A percentile compares a stretch with the other conserved stretches of the same genome.
Conservation (phyloP, 2,113 vertebrate genomes). For the Scopus umbretta region DNA sequence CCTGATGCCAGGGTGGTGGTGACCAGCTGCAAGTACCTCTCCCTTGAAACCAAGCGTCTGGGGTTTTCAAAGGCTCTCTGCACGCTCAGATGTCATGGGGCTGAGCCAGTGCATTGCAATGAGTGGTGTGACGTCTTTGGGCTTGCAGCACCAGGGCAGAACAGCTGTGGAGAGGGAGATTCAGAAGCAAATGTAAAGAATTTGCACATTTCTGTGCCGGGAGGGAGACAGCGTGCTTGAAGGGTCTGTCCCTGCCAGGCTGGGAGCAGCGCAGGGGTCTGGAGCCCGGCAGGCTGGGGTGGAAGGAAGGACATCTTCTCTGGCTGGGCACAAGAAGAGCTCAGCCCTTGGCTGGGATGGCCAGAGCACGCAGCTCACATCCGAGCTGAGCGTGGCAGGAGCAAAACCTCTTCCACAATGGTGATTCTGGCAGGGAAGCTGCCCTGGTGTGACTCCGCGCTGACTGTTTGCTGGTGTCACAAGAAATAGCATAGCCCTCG, state of each 20-base stretch:
- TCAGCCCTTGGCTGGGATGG: background rate
- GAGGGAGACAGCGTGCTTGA: background rate
- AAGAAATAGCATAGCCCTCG: background rate
- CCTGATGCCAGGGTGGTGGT: background rate
- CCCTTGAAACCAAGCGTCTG: background rate
- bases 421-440: background rate
- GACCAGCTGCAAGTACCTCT: background rate
- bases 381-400: background rate
- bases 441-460: background rate
- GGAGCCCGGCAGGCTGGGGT: background rate
- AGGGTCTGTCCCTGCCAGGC: background rate
- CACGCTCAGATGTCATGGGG: accelerated
- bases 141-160: background rate
- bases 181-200: background rate
- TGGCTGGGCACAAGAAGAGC: background rate
- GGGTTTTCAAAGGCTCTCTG: background rate
- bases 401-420: background rate
- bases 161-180: accelerated
- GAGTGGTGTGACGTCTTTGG: background rate
- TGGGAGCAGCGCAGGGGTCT: background rate
- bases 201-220: accelerated
- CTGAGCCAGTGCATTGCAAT: accelerated
- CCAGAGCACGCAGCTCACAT: accelerated
- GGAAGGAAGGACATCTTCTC: background rate
- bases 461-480: background rate